Base-by-base conservation (phyloP, 2,888 invertebrate genomes). In the Flexamia atlantica region DNA sequence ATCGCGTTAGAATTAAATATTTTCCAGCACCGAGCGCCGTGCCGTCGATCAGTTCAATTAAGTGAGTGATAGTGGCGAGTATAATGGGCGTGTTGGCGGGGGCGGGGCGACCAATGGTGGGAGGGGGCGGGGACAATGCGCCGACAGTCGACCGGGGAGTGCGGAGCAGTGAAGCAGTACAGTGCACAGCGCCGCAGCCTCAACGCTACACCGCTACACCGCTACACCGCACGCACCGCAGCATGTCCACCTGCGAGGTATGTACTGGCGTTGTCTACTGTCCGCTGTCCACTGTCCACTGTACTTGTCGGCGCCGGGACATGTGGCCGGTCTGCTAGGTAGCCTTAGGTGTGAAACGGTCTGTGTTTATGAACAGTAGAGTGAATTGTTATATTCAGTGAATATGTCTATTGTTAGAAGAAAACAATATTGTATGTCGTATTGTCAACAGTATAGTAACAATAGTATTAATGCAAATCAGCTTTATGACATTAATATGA, bases 1-100 rank as follows among this genome's bases (percentile, higher is more conserved):
- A 82, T 81, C 64, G 42, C 40, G 70, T 82, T 82, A 72, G 53
- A 82, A 82, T 72, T 82, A 60, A 81, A 28, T 60, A 50, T 82
- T 81, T 68, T 82, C 82, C 82, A 42, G 82, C 42, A 28, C 42
- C n/a, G n/a, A n/a, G n/a, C 68, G 32, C 64, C 25, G 82, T 68
- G 7, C 60, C 25, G 60, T 82, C 70, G 72, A 82, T 72, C 82
- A 72, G 36, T 82, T 82, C 82, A 82, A 82, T 82, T 82, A 82
- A 82, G 50, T 72, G 68, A 46, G 28, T 50, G 14, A 53, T 82
- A 72, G 53, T 82, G 53, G 53, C 82, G 82, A 70, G 36, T 72
- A 82, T 82, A 32, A 72, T 82, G 82, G 82, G 53, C 50, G 68
- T 42, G 28, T n/a, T 25, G 81, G 40, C 25, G 60, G 60, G 50